Evolutionary conservation across 1,140 invertebrate species (phyloP).

Genomic region (Pseudomyrmex gracilis): DNA sequence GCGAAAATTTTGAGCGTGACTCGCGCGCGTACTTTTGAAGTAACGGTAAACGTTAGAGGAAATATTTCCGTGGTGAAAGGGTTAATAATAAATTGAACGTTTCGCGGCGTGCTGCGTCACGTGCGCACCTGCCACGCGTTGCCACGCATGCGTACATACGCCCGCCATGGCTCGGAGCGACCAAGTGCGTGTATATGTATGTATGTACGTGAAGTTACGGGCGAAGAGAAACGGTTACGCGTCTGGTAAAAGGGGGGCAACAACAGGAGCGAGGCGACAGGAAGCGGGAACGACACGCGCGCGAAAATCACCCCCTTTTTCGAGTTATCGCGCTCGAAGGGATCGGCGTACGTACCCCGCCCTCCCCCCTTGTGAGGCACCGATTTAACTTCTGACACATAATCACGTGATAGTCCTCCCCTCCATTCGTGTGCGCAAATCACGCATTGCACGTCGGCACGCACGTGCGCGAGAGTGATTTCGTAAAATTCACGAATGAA

Average conservation of each 20-base stretch:
- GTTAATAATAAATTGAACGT: conserved; percentile 82
- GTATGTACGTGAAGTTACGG: conserved; percentile 56
- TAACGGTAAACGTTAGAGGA: conserved; percentile 85
- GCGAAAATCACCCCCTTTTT: conserved; percentile 44
- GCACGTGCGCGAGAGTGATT: conserved; percentile 53
- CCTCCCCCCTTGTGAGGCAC: background rate
- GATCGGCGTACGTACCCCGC: background rate
- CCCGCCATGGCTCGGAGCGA: no score
- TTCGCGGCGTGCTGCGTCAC: conserved; percentile 64
- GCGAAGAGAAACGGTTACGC: conserved; percentile 48
- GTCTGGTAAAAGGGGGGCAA: conserved; percentile 47
- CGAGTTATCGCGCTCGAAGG: conserved; percentile 49
- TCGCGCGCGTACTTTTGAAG: conserved; percentile 81
- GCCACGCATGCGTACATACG: conserved; percentile 62
- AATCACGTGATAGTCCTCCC: conserved; percentile 21
- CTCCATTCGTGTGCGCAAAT: conserved; percentile 48
- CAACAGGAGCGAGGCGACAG: background rate
- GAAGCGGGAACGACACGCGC: conserved; percentile 5
- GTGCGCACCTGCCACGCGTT: conserved; percentile 72
- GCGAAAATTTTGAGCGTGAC: conserved; percentile 20
- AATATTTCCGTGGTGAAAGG: conserved; percentile 82
- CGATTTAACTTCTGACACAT: conserved; percentile 42
- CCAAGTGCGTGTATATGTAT: conserved; percentile 26
- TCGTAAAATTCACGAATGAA: background rate
- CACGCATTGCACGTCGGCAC: conserved; percentile 32